Evolutionary conservation across 2,888 invertebrate species (phyloP).

Genomic region (Vanessa cardui): DNA sequence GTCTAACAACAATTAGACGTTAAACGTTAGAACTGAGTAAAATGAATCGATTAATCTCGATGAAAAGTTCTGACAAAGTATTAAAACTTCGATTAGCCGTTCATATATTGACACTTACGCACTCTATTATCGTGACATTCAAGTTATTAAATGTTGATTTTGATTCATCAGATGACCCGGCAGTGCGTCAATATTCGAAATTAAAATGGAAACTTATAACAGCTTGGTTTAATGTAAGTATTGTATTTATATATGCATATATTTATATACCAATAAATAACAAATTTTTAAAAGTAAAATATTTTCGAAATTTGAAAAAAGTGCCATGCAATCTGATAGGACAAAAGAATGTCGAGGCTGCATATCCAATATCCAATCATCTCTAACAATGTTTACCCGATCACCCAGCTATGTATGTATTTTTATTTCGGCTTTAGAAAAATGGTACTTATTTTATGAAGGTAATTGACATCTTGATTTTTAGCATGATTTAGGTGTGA

Average conservation of each 20-base stretch:
- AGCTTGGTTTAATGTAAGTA: conserved; percentile 74
- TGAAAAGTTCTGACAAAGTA: conserved; percentile 41
- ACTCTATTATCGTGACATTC: conserved; percentile 52
- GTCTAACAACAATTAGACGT: conserved; percentile 26
- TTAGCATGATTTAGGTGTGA: too few species aligned
- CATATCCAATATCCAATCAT: too few species aligned
- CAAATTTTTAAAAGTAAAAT: too few species aligned
- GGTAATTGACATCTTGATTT: too few species aligned
- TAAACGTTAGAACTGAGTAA: conserved; percentile 8
- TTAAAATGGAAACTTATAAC: conserved; percentile 68
- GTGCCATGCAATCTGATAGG: too few species aligned
- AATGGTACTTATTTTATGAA: too few species aligned
- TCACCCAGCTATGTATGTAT: too few species aligned
- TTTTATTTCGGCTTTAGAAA: too few species aligned
- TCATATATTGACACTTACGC: conserved; percentile 50
- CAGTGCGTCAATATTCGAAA: conserved; percentile 55
- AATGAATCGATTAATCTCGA: conserved; percentile 17
- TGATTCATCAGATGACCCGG: conserved; percentile 55
- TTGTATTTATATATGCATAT: conserved; percentile 40
- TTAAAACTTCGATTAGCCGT: conserved; percentile 61
- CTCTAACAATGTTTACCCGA: too few species aligned
- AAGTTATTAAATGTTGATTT: conserved; percentile 61
- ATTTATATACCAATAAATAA: too few species aligned
- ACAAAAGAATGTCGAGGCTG: too few species aligned
- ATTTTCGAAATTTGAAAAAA: too few species aligned